Evolutionary conservation across 2,797 vertebrate genomes (phyloP), one percentile per base, ranked within the genome.

Genomic region (Crotalus adamanteus): DNA sequence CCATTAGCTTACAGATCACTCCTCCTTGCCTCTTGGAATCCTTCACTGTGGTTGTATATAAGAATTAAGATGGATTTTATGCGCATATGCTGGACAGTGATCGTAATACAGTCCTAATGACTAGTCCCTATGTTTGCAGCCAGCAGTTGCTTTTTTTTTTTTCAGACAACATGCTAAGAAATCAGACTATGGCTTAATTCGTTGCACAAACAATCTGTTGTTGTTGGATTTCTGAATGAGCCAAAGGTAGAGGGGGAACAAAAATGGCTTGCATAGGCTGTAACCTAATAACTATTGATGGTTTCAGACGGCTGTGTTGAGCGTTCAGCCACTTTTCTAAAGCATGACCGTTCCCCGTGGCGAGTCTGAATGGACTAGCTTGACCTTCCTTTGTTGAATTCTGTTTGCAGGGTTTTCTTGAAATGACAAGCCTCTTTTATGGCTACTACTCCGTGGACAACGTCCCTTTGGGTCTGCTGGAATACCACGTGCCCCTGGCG

Each of bases 381-480:
- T 91, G 31, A 56, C 65, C 14, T 91, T 83, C 42, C 94, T 92
- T 92, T 87, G 0, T 92, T 12, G 5, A 90, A 37, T 94, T 94
- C 87, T 83, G 20, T 83, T 96, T 92, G 42, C 97, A 99, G 99
- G 99, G 99, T 25, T 99, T 99, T 93, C 97, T 99, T 96, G 98
- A 99, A 95, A 96, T 97, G 93, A 99, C 99, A 3, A 98, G 97
- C 94, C 98, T 99, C 42, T 99, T 99, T 96, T 99, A 99, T 55
- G 99, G 99, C 91, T 98, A 98, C 97, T 99, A 99, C 95, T 97
- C 97, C 73, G 95, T 97, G 92, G 97, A 99, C 51, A 93, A 95
- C 57, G 96, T 98, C 9, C 93, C 96, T 90, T 97, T 98, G 87
- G 89, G 97, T 86, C 57, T 90, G 25, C 42, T 95, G 92, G 98